Base-by-base conservation (phyloP, 2,113 vertebrate species). In the Pitta sordida region DNA sequence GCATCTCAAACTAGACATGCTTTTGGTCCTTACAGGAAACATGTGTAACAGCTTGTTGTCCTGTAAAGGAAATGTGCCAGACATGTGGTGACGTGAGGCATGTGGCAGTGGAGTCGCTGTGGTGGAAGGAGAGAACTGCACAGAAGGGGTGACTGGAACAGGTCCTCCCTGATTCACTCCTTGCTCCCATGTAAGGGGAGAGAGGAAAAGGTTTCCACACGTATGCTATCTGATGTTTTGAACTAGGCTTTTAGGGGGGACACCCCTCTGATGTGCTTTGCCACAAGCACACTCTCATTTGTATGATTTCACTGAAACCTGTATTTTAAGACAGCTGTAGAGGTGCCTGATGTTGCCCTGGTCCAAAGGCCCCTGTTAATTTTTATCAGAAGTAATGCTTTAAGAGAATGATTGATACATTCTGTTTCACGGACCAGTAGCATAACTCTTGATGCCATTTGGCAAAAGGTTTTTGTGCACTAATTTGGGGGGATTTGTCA, bases 261-360 rank as follows among this genome's bases (percentile, higher is more conserved):
- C 13, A 13, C 6, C 7, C 5, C 13, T 77, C 59, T 55, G 23
- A 60, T 63, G 11, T 79, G 22, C 60, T 75, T 68, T 77, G 49
- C 29, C 16, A 73, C 58, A 79, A 1, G 24, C 20, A 7, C 23
- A 11, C 23, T 55, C 0, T 0, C 36, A 34, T 44, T 67, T 34
- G 6, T 49, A 10, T 20, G 55, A 30, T 59, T 91, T 85, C 68
- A 55, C 23, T 44, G 41, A 68, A 79, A 65, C 27, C 37, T 79
- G 36, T n/a, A 26, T 59, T 86, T 85, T 56, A 75, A 62, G 56
- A 68, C 15, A 41, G 17, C 23, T 69, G 78, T 67, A 67, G 73
- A 78, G n/a, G 37, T 73, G 41, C 30, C 27, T 74, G 48, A 15
- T 60, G 46, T 81, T 83, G 46, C 32, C 59, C 11, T 81, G 36